Conservation (phyloP, 92 coral and sea anemone species). For the Siderastrea siderea region DNA sequence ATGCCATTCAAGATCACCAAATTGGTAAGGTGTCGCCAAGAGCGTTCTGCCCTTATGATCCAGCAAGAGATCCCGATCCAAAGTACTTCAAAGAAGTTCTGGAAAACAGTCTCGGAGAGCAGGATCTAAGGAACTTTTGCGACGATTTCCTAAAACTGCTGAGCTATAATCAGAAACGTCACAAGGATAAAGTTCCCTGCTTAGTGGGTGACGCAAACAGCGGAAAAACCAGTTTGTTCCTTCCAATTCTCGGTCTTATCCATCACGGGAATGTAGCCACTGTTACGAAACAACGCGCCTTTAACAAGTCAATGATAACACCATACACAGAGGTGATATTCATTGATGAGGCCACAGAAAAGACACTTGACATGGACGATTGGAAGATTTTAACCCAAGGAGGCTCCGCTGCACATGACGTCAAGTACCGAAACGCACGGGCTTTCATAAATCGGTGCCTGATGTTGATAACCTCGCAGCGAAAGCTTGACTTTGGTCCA, state of each 20-base stretch:
- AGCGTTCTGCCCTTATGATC: conserved; percentile 25
- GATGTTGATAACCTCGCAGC: background rate
- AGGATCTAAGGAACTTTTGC: background rate
- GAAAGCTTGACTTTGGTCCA: too few species aligned
- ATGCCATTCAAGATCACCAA: conserved; percentile 4
- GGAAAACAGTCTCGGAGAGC: conserved; percentile 38
- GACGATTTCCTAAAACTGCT: background rate
- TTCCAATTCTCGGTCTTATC: background rate
- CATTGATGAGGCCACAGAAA: background rate
- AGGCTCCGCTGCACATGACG: background rate
- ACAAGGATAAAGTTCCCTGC: too few species aligned
- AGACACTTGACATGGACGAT: background rate
- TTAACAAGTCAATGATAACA: background rate
- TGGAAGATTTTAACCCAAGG: background rate
- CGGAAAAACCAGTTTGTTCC: too few species aligned
- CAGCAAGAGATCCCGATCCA: conserved; percentile 36
- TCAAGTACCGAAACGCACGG: conserved; percentile 3
- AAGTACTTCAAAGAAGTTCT: conserved; percentile 31
- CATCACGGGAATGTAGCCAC: background rate
- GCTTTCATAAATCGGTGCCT: conserved; percentile 9
- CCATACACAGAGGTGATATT: background rate
- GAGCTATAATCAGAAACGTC: background rate
- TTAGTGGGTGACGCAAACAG: background rate
- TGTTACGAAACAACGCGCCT: background rate
- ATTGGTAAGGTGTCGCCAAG: conserved; percentile 32